A percentile compares a stretch with the other conserved stretches of the same genome.
These are phyloP conservation scores for Clarias platycephalus DNA, from an alignment of 2,797 vertebrate species.

Conservation along the genomic window DNA sequence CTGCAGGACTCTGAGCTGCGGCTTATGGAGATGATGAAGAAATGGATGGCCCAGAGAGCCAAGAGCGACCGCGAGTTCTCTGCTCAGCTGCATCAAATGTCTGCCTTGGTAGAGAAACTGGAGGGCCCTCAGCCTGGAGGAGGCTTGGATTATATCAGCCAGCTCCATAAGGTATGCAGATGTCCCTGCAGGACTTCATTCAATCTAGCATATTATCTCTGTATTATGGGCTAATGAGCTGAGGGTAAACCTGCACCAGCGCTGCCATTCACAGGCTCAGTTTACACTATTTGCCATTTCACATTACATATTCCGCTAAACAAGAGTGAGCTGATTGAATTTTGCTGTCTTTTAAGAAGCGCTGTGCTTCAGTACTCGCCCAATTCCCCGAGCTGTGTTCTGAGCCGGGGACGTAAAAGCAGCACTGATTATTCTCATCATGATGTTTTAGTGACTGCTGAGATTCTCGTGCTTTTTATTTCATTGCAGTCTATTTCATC, in stretches of 20 bases:
- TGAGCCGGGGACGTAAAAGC: conserved; percentile 18
- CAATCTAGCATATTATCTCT: background rate
- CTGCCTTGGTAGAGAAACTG: conserved; percentile 77
- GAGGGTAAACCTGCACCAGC: background rate
- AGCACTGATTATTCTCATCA: conserved; percentile 22
- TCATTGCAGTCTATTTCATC: conserved; percentile 19
- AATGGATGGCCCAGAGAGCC: conserved; percentile 91
- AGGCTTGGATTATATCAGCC: conserved; percentile 74
- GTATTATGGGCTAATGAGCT: background rate
- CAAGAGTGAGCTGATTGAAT: conserved; percentile 19
- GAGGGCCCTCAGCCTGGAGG: conserved; percentile 73
- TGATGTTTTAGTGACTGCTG: conserved; percentile 23
- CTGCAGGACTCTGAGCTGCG: conserved; percentile 91
- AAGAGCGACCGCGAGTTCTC: conserved; percentile 93
- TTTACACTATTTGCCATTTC: background rate
- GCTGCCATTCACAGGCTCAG: background rate
- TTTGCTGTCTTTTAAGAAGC: conserved; percentile 15
- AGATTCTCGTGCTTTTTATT: background rate
- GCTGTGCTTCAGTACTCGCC: conserved; percentile 1
- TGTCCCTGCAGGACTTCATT: background rate
- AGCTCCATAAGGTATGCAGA: conserved; percentile 82
- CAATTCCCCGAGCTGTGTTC: conserved; percentile 11
- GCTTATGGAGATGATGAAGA: conserved; percentile 92
- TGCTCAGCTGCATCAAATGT: conserved; percentile 87
- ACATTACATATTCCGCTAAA: conserved; percentile 9